These are phyloP conservation scores for Drosophila sordidula DNA, from an alignment of 2,888 invertebrate species.

Conservation along the genomic window DNA sequence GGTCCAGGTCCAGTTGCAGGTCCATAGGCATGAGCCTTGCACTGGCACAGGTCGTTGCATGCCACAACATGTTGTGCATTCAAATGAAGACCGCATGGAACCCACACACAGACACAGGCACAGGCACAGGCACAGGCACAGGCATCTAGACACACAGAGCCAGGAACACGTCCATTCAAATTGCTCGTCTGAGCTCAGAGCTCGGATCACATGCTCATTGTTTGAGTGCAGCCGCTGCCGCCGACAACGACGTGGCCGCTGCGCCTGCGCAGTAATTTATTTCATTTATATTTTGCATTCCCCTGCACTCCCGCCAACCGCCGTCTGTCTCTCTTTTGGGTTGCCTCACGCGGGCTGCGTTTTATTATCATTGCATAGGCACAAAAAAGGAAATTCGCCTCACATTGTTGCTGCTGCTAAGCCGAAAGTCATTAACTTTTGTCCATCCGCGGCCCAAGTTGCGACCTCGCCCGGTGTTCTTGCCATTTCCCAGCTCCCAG, in stretches of 20 bases:
- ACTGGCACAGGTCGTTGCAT: slow-evolving; percentile 25
- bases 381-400: slow-evolving; percentile 59
- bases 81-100: slow-evolving; percentile 57
- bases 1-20: slow-evolving; percentile 1
- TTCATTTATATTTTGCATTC: slow-evolving; percentile 57
- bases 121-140: slow-evolving; percentile 14
- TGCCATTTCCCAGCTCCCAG: not conserved
- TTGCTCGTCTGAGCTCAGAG: slow-evolving; percentile 36
- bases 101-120: slow-evolving; percentile 21
- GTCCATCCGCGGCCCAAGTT: slow-evolving; percentile 34
- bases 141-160: slow-evolving; percentile 18
- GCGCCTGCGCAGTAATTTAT: slow-evolving; percentile 78
- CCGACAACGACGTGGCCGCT: slow-evolving; percentile 26
- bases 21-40: not conserved
- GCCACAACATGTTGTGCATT: slow-evolving; percentile 64
- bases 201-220: slow-evolving; percentile 36
- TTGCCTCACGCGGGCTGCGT: slow-evolving; percentile 43
- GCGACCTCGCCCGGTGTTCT: slow-evolving; percentile 36
- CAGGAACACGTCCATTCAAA: slow-evolving; percentile 71
- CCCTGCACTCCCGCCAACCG: not conserved
- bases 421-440: slow-evolving; percentile 67
- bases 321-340: not conserved
- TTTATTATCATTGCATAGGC: slow-evolving; percentile 73
- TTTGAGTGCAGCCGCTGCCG: slow-evolving; percentile 28
- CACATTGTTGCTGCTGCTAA: slow-evolving; percentile 51